A percentile compares a stretch with the other conserved stretches of the same genome.
Conservation (phyloP, 2,888 invertebrate species). For the Steinernema scapterisci region DNA sequence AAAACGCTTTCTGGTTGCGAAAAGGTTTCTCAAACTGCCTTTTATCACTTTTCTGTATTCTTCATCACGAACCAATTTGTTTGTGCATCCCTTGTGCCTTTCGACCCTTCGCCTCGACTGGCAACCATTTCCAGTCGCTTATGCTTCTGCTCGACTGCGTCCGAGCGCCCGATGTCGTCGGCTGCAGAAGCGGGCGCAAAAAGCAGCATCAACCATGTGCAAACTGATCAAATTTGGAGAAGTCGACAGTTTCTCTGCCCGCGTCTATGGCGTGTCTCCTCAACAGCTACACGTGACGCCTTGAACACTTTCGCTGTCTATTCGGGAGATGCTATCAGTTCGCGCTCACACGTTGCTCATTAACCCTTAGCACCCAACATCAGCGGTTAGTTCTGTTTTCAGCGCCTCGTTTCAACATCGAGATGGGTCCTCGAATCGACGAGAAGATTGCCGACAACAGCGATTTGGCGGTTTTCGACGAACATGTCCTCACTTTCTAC, state of each 20-base stretch:
- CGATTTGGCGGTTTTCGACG: slow-evolving; percentile 42
- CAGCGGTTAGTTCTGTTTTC: not conserved
- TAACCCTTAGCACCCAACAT: not conserved
- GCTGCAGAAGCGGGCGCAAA: no score
- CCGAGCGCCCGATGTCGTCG: no score
- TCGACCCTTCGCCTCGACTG: no score
- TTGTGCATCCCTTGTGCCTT: no score
- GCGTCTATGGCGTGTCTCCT: not conserved
- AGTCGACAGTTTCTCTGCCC: not conserved
- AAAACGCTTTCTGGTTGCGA: no score
- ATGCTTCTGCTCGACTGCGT: no score
- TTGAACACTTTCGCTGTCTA: slow-evolving; percentile 1
- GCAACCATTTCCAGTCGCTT: no score
- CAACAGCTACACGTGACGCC: slow-evolving; percentile 9
- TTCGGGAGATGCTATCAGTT: not conserved
- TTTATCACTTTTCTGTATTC: no score
- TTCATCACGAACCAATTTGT: no score
- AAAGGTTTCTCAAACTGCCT: no score
- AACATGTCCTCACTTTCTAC: slow-evolving; percentile 56
- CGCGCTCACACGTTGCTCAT: not conserved
- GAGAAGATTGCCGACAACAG: not conserved
- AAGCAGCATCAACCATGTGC: no score
- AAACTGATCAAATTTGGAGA: slow-evolving; percentile 3
- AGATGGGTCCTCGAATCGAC: slow-evolving; percentile 18
- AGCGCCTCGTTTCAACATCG: not conserved